phyloP scores from a whole-genome alignment of 1,140 invertebrate species.

The Oreohelix idahoensis region DNA sequence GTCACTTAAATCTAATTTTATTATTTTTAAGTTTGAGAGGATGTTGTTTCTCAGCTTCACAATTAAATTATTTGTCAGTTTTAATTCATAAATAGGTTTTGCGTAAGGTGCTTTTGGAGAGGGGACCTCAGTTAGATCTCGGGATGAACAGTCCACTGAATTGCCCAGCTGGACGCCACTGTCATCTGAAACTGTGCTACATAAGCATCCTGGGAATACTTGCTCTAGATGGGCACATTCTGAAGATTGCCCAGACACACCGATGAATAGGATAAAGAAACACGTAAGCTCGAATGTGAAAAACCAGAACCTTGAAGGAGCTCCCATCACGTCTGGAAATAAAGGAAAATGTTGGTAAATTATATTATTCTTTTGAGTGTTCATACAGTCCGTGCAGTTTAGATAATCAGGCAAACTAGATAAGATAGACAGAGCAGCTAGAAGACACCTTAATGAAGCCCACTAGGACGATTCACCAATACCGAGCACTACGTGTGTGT shows the following conservation, averaged over 20 bases:
- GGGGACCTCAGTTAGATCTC: background rate
- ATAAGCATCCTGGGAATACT: background rate
- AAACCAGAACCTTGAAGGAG: background rate
- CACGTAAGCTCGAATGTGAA: background rate
- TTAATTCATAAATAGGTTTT: background rate
- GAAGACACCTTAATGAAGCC: too few species aligned
- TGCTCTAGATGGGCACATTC: too few species aligned
- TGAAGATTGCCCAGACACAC: too few species aligned
- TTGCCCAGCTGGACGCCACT: background rate
- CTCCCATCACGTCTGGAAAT: background rate
- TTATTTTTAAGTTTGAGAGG: background rate
- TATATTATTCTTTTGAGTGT: too few species aligned
- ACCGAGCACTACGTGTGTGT: too few species aligned
- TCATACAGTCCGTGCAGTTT: too few species aligned
- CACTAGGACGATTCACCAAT: too few species aligned
- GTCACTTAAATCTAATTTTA: background rate
- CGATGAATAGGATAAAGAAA: background rate
- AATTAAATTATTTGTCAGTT: background rate
- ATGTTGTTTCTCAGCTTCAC: background rate
- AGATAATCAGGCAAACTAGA: too few species aligned
- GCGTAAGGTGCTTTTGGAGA: background rate
- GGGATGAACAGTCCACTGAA: background rate
- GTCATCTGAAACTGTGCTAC: background rate
- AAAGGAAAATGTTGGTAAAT: too few species aligned
- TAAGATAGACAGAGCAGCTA: too few species aligned